These are phyloP conservation scores for Euzophera pinguis DNA, from an alignment of 2,888 invertebrate genomes.

Conservation along the genomic window DNA sequence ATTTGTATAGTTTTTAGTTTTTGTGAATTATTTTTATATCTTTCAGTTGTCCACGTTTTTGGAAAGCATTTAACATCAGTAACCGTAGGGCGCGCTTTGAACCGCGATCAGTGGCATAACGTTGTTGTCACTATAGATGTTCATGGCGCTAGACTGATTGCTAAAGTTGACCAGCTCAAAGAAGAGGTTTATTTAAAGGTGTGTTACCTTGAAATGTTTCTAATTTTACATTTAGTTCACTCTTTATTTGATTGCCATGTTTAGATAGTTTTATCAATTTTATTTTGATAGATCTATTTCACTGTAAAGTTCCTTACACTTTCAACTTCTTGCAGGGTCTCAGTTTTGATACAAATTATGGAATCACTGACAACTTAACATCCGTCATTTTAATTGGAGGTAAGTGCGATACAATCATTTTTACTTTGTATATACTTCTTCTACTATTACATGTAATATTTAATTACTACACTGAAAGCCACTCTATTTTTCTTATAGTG, in stretches of 20 bases:
- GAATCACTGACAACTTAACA: conserved; percentile 90
- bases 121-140: conserved; percentile 93
- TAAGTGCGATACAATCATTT: conserved; percentile 38
- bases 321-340: conserved; percentile 77
- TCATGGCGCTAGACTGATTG: conserved; percentile 89
- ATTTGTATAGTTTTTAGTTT: too few species aligned
- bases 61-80: conserved; percentile 91
- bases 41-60: conserved; percentile 91
- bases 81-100: conserved; percentile 92
- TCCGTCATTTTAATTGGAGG: conserved; percentile 94
- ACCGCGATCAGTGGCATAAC: conserved; percentile 94
- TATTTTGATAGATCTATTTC: conserved; percentile 9
- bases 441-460: too few species aligned
- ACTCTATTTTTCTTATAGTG: too few species aligned
- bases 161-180: conserved; percentile 90
- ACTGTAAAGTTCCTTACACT: too few species aligned
- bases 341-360: conserved; percentile 91
- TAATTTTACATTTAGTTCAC: too few species aligned
- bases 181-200: conserved; percentile 89
- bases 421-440: not conserved
- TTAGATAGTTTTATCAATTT: too few species aligned
- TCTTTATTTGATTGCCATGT: too few species aligned
- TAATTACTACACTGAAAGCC: too few species aligned
- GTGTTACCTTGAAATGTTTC: too few species aligned
- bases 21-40: too few species aligned